phyloP scores from a whole-genome alignment of 2,888 invertebrate species.

The Salticus scenicus region DNA sequence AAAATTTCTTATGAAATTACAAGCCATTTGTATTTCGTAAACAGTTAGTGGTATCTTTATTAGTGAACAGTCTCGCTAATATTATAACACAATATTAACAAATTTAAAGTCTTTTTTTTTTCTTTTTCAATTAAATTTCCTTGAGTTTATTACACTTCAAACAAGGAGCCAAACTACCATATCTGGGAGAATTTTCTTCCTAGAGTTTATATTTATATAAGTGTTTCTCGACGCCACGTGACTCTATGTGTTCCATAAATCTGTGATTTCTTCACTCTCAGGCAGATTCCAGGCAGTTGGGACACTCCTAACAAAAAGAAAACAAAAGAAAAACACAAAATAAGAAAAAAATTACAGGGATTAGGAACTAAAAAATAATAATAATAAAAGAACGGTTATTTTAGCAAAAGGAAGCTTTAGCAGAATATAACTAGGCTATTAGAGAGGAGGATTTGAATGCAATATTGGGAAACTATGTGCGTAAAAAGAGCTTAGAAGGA shows the following conservation, averaged over 20 bases:
- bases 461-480: neutral
- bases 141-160: too few species aligned
- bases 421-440: too few species aligned
- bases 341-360: conserved; percentile 19
- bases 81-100: too few species aligned
- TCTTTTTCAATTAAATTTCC: too few species aligned
- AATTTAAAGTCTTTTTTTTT: too few species aligned
- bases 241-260: conserved; percentile 32
- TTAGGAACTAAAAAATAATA: neutral
- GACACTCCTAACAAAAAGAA: conserved; percentile 61
- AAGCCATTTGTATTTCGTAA: too few species aligned
- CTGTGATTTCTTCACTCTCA: conserved; percentile 43
- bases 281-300: conserved; percentile 55
- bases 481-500: neutral
- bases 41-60: too few species aligned
- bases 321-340: conserved; percentile 61
- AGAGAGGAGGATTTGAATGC: too few species aligned
- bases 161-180: too few species aligned
- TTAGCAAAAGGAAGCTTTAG: neutral
- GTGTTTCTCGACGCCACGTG: neutral
- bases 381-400: too few species aligned
- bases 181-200: neutral
- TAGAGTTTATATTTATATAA: neutral
- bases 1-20: too few species aligned
- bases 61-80: too few species aligned